Evolutionary conservation across 2,888 invertebrate species (phyloP).

Genomic region (Tridacna crocea): DNA sequence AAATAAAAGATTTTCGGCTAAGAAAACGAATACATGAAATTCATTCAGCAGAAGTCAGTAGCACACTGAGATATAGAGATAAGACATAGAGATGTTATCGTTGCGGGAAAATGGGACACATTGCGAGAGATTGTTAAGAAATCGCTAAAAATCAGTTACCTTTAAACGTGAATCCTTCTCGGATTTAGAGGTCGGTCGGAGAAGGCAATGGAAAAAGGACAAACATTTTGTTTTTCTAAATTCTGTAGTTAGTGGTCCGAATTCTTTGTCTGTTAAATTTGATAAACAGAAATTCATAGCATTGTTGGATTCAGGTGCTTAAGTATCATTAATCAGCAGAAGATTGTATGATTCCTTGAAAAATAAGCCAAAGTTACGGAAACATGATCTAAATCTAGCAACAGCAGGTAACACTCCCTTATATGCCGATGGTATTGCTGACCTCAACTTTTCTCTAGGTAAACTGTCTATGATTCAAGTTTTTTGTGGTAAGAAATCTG

Average conservation of each 20-base stretch:
- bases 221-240: neutral
- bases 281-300: constrained; percentile 27
- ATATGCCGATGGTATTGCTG: constrained; percentile 19
- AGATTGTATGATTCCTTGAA: constrained; percentile 7
- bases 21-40: neutral
- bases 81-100: constrained; percentile 5
- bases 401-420: neutral
- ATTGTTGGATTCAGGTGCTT: constrained; percentile 38
- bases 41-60: neutral
- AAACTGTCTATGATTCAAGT: constrained; percentile 17
- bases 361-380: constrained; percentile 2
- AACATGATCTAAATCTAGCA: neutral
- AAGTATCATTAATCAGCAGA: constrained; percentile 35
- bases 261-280: neutral
- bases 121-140: constrained; percentile 6
- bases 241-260: neutral
- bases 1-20: constrained; percentile 9
- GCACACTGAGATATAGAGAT: neutral
- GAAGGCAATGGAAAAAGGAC: neutral
- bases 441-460: constrained; percentile 18
- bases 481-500: constrained; percentile 17
- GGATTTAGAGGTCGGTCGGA: too few species aligned
- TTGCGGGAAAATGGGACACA: constrained; percentile 16
- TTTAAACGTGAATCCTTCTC: neutral
- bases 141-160: neutral